Evolutionary conservation across 2,113 vertebrate species (phyloP).

Genomic region (Galemys pyrenaicus): DNA sequence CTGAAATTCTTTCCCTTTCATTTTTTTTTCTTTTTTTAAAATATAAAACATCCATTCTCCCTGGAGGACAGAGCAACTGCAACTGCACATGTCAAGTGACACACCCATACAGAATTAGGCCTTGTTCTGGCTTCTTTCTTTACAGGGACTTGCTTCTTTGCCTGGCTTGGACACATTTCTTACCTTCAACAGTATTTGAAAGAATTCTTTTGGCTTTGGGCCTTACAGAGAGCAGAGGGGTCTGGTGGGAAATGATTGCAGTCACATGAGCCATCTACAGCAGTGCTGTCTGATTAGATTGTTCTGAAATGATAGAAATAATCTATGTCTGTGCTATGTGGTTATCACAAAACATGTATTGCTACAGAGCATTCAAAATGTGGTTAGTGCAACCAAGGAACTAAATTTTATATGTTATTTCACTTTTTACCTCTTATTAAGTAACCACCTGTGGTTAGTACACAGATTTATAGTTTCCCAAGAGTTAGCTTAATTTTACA

Average conservation of each 20-base stretch:
- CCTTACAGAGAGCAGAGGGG: background rate
- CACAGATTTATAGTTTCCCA: background rate
- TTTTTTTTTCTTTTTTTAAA: background rate
- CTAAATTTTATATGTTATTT: background rate
- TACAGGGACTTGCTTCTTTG: background rate
- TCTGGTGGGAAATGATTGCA: background rate
- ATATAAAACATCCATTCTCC: background rate
- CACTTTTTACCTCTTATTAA: background rate
- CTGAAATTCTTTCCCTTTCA: slow-evolving; percentile 50
- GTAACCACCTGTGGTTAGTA: background rate
- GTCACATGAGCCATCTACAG: background rate
- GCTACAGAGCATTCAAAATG: background rate
- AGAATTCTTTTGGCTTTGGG: background rate
- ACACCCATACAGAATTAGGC: rapidly evolving
- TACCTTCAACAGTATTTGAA: background rate
- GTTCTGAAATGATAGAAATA: background rate
- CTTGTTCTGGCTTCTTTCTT: background rate
- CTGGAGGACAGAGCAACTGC: background rate
- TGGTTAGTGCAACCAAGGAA: background rate
- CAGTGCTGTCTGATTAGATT: background rate
- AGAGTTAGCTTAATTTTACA: background rate
- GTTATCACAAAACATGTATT: too few relatives aligned
- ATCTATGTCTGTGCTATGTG: background rate
- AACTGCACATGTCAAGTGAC: rapidly evolving
- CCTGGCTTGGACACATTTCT: background rate